Evolutionary conservation across 2,113 vertebrate species (phyloP).

Genomic region (Stictonetta naevosa): DNA sequence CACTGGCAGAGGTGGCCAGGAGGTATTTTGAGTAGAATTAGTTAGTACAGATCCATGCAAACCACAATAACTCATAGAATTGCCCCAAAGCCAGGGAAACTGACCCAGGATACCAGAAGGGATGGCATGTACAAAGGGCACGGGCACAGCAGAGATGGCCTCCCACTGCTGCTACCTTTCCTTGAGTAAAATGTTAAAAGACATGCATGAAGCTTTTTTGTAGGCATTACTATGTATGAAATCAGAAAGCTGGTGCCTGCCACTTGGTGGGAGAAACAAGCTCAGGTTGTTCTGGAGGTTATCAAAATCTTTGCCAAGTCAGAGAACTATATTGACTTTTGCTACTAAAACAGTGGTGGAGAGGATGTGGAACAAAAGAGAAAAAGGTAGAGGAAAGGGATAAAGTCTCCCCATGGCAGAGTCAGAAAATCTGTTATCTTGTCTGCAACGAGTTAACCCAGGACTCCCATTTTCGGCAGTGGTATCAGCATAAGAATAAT

Average conservation of each 20-base stretch:
- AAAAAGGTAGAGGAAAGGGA: neutral
- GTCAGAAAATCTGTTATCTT: neutral
- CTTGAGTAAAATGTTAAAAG: neutral
- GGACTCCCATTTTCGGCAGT: neutral
- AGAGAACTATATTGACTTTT: neutral
- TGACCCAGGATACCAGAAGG: neutral
- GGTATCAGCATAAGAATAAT: neutral
- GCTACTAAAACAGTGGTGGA: neutral
- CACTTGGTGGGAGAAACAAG: neutral
- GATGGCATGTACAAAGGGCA: neutral
- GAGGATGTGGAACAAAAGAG: neutral
- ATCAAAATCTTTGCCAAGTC: neutral
- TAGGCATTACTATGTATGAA: neutral
- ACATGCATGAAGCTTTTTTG: neutral
- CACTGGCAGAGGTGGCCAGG: neutral
- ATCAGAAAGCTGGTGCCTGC: neutral
- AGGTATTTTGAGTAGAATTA: neutral
- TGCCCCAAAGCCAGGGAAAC: accelerated
- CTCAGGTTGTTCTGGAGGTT: neutral
- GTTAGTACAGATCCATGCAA: neutral
- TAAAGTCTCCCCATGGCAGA: neutral
- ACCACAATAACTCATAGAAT: neutral
- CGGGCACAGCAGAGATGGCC: neutral
- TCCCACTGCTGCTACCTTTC: neutral
- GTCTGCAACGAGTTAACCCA: neutral